Percentiles rank a stretch among this genome's conserved stretches.
Evolutionary conservation across 2,888 invertebrate species (phyloP).

Genomic region (Adela reaumurella): DNA sequence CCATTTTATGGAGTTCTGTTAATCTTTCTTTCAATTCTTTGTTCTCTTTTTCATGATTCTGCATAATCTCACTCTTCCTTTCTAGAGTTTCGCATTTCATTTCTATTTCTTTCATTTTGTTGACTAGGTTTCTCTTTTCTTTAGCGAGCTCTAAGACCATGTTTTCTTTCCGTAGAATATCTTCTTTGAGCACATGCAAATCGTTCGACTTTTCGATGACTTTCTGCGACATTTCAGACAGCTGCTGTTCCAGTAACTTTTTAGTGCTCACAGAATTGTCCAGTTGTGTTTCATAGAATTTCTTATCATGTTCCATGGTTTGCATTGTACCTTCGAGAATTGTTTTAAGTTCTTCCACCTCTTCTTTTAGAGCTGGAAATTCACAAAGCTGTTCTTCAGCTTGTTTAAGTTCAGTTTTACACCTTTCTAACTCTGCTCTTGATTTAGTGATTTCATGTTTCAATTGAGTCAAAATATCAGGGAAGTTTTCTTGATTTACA

Average conservation of each 20-base stretch:
- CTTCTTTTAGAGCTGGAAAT: slow-evolving; percentile 46
- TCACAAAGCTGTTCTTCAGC: slow-evolving; percentile 53
- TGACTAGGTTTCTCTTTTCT: slow-evolving; percentile 53
- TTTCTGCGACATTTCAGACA: slow-evolving; percentile 55
- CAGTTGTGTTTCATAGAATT: slow-evolving; percentile 53
- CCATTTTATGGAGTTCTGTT: slow-evolving; percentile 42
- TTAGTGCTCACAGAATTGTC: slow-evolving; percentile 53
- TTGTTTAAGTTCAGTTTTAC: slow-evolving; percentile 49
- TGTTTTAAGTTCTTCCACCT: slow-evolving; percentile 43
- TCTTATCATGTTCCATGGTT: slow-evolving; percentile 51
- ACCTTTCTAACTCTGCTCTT: slow-evolving; percentile 49
- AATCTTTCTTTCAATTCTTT: slow-evolving; percentile 47
- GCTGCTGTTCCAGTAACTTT: slow-evolving; percentile 48
- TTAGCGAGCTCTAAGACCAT: slow-evolving; percentile 56
- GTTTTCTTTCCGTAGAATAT: slow-evolving; percentile 53
- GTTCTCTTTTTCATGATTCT: slow-evolving; percentile 36
- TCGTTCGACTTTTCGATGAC: slow-evolving; percentile 51
- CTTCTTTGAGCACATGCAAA: slow-evolving; percentile 50
- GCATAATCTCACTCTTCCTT: slow-evolving; percentile 33
- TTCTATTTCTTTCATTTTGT: slow-evolving; percentile 43
- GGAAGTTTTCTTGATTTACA: slow-evolving; percentile 38
- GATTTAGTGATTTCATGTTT: slow-evolving; percentile 56
- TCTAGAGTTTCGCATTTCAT: slow-evolving; percentile 47
- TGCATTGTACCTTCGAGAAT: slow-evolving; percentile 47
- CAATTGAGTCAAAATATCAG: slow-evolving; percentile 39